phyloP scores from a whole-genome alignment of 2,888 invertebrate species.

The Hemithea aestivaria region DNA sequence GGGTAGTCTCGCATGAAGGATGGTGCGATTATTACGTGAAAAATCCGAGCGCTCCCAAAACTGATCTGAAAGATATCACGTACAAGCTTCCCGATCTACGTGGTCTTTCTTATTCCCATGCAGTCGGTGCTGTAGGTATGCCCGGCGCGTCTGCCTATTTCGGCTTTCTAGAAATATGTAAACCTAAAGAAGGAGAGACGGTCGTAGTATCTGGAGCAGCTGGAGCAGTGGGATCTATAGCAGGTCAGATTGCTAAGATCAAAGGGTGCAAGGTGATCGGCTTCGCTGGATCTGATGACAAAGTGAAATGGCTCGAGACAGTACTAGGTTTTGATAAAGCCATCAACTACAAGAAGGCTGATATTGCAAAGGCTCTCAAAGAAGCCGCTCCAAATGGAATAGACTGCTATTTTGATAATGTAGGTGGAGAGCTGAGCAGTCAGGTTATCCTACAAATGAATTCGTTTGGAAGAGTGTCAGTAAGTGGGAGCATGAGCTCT shows the following conservation, averaged over 20 bases:
- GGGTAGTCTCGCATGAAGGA: slow-evolving; percentile 78
- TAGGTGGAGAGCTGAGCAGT: slow-evolving; percentile 80
- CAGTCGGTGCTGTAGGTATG: slow-evolving; percentile 3
- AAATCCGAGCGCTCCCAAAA: background rate
- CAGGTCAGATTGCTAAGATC: slow-evolving; percentile 84
- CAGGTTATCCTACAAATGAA: slow-evolving; percentile 78
- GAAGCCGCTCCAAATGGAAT: slow-evolving; percentile 76
- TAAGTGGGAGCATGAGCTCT: slow-evolving; percentile 79
- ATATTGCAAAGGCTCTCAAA: background rate
- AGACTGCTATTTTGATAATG: slow-evolving; percentile 86
- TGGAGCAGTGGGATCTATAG: slow-evolving; percentile 83
- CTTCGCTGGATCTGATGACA: slow-evolving; percentile 82
- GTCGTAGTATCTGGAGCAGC: slow-evolving; percentile 82
- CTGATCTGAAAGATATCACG: background rate
- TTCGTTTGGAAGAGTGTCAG: slow-evolving; percentile 67
- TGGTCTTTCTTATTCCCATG: background rate
- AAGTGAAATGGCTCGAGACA: slow-evolving; percentile 80
- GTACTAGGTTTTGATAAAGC: slow-evolving; percentile 81
- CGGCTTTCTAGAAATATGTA: slow-evolving; percentile 9
- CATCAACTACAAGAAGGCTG: slow-evolving; percentile 82
- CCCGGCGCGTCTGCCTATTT: slow-evolving; percentile 7
- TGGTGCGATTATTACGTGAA: slow-evolving; percentile 57
- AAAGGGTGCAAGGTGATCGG: slow-evolving; percentile 79
- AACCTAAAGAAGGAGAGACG: slow-evolving; percentile 35
- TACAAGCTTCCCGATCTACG: slow-evolving; percentile 1